These are phyloP conservation scores for Amazona vittata DNA, from an alignment of 2,113 vertebrate species.

Conservation along the genomic window DNA sequence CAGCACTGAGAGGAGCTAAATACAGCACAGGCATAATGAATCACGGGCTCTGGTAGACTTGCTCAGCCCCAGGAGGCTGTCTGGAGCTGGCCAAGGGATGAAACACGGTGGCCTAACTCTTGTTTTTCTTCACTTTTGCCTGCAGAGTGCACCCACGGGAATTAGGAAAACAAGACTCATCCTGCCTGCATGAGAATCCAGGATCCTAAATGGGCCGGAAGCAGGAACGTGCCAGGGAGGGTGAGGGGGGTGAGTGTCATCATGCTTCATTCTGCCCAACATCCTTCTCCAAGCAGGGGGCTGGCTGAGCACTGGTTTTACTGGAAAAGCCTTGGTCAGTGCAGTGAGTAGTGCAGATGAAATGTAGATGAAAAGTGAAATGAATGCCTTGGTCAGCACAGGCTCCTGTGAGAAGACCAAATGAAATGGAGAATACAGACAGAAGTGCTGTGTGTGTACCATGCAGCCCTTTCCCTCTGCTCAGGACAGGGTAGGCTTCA, in stretches of 20 bases:
- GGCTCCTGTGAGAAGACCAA: neutral
- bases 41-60: neutral
- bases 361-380: neutral
- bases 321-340: neutral
- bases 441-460: rapidly evolving
- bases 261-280: rapidly evolving
- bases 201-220: neutral
- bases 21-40: neutral
- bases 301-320: neutral
- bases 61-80: neutral
- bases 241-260: neutral
- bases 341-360: neutral
- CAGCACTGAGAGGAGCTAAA: neutral
- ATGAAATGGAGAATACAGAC: neutral
- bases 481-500: neutral
- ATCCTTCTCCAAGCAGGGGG: neutral
- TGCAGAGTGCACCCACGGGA: neutral
- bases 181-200: neutral
- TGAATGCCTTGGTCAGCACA: neutral
- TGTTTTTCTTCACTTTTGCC: slow-evolving; percentile 6
- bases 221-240: neutral
- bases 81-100: neutral
- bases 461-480: neutral
- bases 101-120: neutral
- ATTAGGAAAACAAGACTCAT: slow-evolving; percentile 11